Conservation (phyloP, 2,113 vertebrate species). For the Scopus umbretta region DNA sequence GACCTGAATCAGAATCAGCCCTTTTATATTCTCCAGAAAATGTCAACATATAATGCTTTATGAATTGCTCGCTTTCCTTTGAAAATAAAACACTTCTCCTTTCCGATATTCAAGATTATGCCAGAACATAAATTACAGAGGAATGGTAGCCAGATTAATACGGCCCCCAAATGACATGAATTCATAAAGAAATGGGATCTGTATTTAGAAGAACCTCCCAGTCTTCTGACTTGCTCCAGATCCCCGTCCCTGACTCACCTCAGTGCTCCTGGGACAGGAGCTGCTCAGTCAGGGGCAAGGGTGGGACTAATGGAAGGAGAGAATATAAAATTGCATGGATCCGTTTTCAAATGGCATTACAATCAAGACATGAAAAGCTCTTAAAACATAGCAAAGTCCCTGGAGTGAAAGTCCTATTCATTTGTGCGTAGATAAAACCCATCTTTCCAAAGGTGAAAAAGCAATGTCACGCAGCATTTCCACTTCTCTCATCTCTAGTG, state of each 20-base stretch:
- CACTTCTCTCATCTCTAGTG: neutral
- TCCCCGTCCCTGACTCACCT: neutral
- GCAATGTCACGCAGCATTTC: neutral
- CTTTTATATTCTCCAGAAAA: constrained; percentile 53
- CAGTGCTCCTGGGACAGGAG: neutral
- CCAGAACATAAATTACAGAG: constrained; percentile 29
- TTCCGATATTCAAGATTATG: constrained; percentile 6
- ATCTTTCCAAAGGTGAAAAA: constrained; percentile 26
- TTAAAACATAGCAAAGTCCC: constrained; percentile 10
- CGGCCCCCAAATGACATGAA: neutral
- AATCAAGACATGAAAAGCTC: neutral
- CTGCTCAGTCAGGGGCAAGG: neutral
- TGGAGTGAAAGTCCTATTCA: constrained; percentile 24
- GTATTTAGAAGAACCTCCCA: neutral
- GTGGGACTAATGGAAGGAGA: neutral
- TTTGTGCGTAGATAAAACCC: constrained; percentile 32
- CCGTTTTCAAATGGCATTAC: neutral
- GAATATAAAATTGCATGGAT: neutral
- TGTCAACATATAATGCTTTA: constrained; percentile 54
- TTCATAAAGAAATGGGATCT: neutral
- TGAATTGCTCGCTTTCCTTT: constrained; percentile 54
- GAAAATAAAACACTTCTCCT: constrained; percentile 54
- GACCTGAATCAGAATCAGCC: constrained; percentile 52
- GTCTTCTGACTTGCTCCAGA: neutral
- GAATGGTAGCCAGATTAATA: neutral